Evolutionary conservation across 2,888 invertebrate species (phyloP).

Genomic region (Agrotis ipsilon): DNA sequence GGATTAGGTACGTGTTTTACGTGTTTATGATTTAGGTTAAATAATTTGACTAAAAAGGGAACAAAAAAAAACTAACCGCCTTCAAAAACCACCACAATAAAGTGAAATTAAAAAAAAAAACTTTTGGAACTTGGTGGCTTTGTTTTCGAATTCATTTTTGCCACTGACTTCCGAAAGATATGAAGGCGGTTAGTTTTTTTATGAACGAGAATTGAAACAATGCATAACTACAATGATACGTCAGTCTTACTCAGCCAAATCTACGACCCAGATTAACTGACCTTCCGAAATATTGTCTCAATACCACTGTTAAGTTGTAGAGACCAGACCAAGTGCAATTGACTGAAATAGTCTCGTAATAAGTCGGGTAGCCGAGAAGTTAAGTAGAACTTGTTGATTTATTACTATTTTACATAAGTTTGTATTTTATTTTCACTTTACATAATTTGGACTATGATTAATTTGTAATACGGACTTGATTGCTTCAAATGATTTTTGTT

Average conservation of each 20-base stretch:
- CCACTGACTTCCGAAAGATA: no score
- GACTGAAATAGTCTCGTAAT: not conserved
- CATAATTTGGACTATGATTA: not conserved
- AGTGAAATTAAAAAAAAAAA: no score
- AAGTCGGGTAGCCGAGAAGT: not conserved
- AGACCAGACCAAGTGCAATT: not conserved
- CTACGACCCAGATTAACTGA: not conserved
- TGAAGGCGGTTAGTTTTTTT: no score
- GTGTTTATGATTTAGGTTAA: no score
- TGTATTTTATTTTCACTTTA: no score
- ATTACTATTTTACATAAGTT: not conserved
- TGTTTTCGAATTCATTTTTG: not conserved
- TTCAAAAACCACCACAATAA: no score
- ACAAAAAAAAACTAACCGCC: no score
- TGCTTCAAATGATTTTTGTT: not conserved
- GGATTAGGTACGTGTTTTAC: no score
- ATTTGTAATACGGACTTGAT: not conserved
- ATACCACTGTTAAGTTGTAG: not conserved
- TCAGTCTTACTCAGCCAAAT: slow-evolving; percentile 22
- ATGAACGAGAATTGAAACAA: no score
- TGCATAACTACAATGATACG: not conserved
- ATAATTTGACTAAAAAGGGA: no score
- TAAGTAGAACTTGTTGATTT: not conserved
- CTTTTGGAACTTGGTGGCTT: no score
- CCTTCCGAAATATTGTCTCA: slow-evolving; percentile 8